Percentiles rank a stretch among this genome's conserved stretches.
phyloP scores from a whole-genome alignment of 2,797 vertebrate species.

The Bradypus variegatus region DNA sequence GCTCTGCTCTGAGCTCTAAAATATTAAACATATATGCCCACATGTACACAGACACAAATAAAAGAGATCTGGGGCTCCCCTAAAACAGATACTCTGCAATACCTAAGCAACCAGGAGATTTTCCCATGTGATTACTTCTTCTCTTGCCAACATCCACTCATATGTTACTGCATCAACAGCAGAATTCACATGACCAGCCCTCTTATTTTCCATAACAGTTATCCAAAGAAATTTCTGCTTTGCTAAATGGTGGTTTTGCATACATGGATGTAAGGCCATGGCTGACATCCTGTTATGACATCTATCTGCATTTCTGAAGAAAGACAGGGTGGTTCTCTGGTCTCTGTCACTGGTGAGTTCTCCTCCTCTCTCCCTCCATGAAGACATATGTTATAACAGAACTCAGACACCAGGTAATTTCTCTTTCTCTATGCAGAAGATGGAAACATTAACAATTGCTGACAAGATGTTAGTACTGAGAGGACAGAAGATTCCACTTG shows the following conservation, averaged over 20 bases:
- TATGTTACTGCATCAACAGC: neutral
- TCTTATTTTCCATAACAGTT: conserved; percentile 31
- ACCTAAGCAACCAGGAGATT: conserved; percentile 26
- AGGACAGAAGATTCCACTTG: conserved; percentile 42
- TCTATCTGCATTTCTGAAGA: conserved; percentile 48
- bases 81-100: neutral
- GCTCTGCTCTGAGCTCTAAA: neutral
- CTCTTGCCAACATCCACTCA: neutral
- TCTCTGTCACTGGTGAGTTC: conserved; percentile 64
- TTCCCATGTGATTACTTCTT: conserved; percentile 26
- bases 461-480: conserved; percentile 58
- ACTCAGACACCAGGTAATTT: conserved; percentile 64
- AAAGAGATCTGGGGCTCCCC: neutral
- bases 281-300: conserved; percentile 67
- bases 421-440: conserved; percentile 55
- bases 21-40: conserved; percentile 40
- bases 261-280: neutral
- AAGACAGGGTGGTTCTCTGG: conserved; percentile 52
- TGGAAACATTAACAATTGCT: conserved; percentile 64
- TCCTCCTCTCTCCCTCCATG: conserved; percentile 49
- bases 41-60: conserved; percentile 18
- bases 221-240: neutral
- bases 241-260: conserved; percentile 44
- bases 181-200: neutral
- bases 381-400: conserved; percentile 73